Evolutionary conservation across 2,113 vertebrate genomes (phyloP), one percentile per base, ranked within the genome.

Genomic region (Craseonycteris thonglongyai): DNA sequence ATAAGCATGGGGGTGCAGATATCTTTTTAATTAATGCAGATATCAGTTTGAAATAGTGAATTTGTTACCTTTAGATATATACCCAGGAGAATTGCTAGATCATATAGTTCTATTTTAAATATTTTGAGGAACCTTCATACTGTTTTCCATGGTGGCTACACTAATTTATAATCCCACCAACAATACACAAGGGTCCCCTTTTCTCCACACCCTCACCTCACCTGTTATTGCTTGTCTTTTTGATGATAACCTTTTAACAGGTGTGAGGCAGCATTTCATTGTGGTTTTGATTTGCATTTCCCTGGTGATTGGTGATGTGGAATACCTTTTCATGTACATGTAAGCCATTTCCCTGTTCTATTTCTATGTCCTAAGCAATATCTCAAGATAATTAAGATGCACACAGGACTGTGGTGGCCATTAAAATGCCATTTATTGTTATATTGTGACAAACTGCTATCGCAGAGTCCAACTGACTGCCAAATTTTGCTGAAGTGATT

Each of bases 371-470:
- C 69, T 80, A 13, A 54, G 56, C 61, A 58, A 71, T 51, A 91
- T 16, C 45, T 87, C 49, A 91, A 86, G 47, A 84, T 51, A 83
- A 92, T 24, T 61, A 82, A 92, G 82, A 91, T 38, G 28, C 3
- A 84, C 42, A 65, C 4, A 56, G 66, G 68, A 84, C 59, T 76
- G 22, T 80, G 6, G 28, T 28, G 19, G 33, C 40, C 61, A 74
- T n/a, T 90, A 78, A 95, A 96, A 78, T 80, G 59, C 21, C 19
- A 75, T 30, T 95, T 93, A 79, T n/a, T 80, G 16, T 79, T 65
- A 15, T n/a, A 84, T 24, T 45, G 33, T 71, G 72, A 95, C 68
- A 95, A 74, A 81, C 1, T 76, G 47, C 51, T 63, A 88, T 58
- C 51, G 83, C 40, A 74, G 87, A 93, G n/a, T 28, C 33, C 80